phyloP scores from a whole-genome alignment of 2,888 invertebrate species.

The Metellina segmentata region DNA sequence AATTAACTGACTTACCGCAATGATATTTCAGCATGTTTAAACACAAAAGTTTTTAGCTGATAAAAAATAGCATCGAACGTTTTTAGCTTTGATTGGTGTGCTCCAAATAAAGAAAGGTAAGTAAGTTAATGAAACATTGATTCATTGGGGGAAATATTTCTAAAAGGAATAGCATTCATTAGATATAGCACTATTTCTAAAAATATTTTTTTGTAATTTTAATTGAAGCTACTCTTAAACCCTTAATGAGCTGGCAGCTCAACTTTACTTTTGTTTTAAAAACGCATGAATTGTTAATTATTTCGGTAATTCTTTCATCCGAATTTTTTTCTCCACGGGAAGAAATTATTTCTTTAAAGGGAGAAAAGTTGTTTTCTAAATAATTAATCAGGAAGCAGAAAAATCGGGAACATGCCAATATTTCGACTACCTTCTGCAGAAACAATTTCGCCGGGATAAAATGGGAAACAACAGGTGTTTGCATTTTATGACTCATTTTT shows the following conservation, averaged over 20 bases:
- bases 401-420: conserved; percentile 35
- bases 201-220: background rate
- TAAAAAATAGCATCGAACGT: background rate
- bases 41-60: background rate
- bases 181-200: background rate
- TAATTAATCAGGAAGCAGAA: conserved; percentile 11
- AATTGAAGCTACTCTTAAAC: background rate
- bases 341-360: conserved; percentile 22
- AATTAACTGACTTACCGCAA: background rate
- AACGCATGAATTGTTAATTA: background rate
- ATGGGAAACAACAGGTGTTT: conserved; percentile 2
- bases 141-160: background rate
- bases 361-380: background rate
- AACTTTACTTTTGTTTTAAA: background rate
- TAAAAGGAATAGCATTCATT: background rate
- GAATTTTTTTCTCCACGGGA: background rate
- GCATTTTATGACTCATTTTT: background rate
- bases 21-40: background rate
- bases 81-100: background rate
- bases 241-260: background rate
- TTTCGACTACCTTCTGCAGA: background rate
- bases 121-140: background rate
- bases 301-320: background rate
- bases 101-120: background rate
- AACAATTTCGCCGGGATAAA: background rate